Evolutionary conservation across 2,888 invertebrate species (phyloP), one percentile per base, ranked within the genome.

Genomic region (Alloscopus bannaensis): DNA sequence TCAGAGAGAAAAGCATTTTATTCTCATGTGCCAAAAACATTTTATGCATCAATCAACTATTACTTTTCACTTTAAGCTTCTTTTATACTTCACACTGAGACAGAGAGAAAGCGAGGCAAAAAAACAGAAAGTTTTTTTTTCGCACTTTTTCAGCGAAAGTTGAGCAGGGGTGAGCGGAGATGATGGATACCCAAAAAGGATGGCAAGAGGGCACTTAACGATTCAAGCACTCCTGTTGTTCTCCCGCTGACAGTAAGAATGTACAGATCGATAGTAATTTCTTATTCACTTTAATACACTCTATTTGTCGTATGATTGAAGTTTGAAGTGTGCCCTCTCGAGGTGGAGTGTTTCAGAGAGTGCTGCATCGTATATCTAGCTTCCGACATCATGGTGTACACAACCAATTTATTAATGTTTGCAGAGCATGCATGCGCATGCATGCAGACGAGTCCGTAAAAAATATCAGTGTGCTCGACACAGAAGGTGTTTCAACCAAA

Each of bases 31-130:
- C 31, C 29, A 59, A 29, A n/a, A 59, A 59, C 59, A 31, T 59
- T 13, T 59, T 31, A 59, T 59, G 59, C 59, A 59, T 59, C 59
- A 59, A 59, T 59, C 59, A 59, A 59, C 31, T 20, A 59, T 31
- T 31, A 59, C 59, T 59, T 59, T 29, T 24, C 26, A 55, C 55
- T 55, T 55, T 55, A 11, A 55, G 55, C 55, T 47, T 59, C n/a
- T 31, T 59, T 31, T 59, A 29, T 59, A n/a, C 20, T 18, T 47
- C 8, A n/a, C 8, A 36, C 36, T 36, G 13, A 36, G 6, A 36
- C 36, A 36, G 6, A 36, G 6, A 36, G 6, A 6, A 6, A 36
- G 8, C 8, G 13, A 36, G 36, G 13, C 20, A 22, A 2, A 55
- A 26, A n/a, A 47, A n/a, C n/a, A 42, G 42, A 55, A 55, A 55